Conservation (phyloP, 2,113 vertebrate genomes). For the Peromyscus leucopus region DNA sequence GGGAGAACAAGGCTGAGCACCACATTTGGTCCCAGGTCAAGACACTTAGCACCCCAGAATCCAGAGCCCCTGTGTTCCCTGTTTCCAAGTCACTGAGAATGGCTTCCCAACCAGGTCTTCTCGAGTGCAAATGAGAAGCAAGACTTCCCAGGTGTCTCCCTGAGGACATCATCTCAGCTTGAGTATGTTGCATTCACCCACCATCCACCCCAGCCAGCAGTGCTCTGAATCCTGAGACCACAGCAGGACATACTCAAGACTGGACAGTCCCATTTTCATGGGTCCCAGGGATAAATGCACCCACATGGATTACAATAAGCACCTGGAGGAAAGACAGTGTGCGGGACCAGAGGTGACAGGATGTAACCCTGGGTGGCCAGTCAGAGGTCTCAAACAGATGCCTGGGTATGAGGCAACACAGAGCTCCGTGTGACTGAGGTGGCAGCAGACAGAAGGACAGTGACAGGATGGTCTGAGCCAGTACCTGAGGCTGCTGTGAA, state of each 20-base stretch:
- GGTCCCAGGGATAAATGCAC: background rate
- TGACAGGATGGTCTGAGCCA: background rate
- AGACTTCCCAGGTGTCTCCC: background rate
- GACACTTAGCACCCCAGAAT: background rate
- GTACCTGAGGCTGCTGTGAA: background rate
- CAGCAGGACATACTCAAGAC: background rate
- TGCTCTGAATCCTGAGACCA: background rate
- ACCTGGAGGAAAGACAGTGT: background rate
- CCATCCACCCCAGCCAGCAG: accelerated
- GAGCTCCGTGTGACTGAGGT: background rate
- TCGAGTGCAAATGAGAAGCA: background rate
- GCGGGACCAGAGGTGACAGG: background rate
- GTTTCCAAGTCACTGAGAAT: background rate
- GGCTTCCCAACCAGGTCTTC: background rate
- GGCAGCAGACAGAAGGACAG: background rate
- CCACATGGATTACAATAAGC: background rate
- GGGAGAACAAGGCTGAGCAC: background rate
- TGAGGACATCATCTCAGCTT: background rate
- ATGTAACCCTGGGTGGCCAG: too few species aligned
- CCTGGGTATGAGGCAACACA: background rate
- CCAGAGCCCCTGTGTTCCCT: background rate
- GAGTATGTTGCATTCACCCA: background rate
- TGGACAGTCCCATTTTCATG: background rate
- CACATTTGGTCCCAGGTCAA: background rate
- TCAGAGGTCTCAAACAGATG: background rate